phyloP scores from a whole-genome alignment of 1,140 invertebrate species.

The Caenorhabditis inopinata region DNA sequence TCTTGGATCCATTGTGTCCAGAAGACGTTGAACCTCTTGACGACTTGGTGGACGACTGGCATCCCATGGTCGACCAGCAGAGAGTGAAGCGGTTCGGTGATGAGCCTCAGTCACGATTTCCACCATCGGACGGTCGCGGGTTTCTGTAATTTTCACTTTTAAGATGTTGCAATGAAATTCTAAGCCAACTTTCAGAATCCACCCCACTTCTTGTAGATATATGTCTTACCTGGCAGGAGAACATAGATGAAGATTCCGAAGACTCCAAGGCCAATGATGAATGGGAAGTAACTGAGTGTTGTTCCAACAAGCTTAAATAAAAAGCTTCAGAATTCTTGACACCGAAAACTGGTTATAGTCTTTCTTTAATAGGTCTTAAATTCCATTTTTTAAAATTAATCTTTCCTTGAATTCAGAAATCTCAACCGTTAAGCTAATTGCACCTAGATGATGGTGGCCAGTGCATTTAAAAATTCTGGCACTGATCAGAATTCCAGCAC shows the following conservation, averaged over 20 bases:
- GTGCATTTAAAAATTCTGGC: too few species aligned
- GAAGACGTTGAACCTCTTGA: constrained; percentile 26
- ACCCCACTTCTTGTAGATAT: too few species aligned
- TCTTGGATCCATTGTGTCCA: constrained; percentile 19
- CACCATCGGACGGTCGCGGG: constrained; percentile 28
- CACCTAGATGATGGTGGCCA: too few species aligned
- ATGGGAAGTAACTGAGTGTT: constrained; percentile 60
- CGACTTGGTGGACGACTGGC: constrained; percentile 36
- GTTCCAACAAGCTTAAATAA: constrained; percentile 60
- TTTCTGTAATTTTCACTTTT: constrained; percentile 21
- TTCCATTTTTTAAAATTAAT: too few species aligned
- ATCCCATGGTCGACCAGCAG: constrained; percentile 33
- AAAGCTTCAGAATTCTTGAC: not conserved
- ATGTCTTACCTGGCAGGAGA: constrained; percentile 60
- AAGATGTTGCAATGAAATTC: not conserved
- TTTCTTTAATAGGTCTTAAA: too few species aligned
- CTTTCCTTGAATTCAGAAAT: too few species aligned
- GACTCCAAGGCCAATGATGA: constrained; percentile 57
- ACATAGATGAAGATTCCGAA: constrained; percentile 57
- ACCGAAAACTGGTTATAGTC: not conserved
- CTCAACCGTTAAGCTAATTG: too few species aligned
- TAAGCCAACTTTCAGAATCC: too few species aligned
- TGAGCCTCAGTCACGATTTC: constrained; percentile 35
- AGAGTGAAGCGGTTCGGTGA: constrained; percentile 28
- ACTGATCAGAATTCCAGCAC: too few species aligned